phyloP scores from a whole-genome alignment of 2,113 vertebrate species.

The Scophthalmus maximus region DNA sequence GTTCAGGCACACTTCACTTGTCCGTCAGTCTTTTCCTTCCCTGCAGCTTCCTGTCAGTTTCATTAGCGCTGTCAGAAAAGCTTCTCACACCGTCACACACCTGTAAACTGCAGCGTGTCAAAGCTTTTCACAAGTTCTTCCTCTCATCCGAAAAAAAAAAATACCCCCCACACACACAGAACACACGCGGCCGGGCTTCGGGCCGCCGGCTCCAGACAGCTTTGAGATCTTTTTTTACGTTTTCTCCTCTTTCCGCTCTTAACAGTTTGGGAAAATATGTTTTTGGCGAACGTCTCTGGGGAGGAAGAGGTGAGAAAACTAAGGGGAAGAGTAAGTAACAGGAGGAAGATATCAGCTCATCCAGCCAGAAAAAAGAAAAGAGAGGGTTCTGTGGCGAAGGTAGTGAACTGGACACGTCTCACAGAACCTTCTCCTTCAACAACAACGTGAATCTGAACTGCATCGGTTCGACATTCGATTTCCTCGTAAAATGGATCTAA shows the following conservation, averaged over 20 bases:
- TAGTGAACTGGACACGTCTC: too few relatives aligned
- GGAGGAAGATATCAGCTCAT: constrained; percentile 56
- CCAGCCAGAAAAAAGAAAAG: constrained; percentile 55
- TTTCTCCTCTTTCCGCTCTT: constrained; percentile 53
- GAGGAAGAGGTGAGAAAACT: constrained; percentile 68
- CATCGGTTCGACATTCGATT: too few relatives aligned
- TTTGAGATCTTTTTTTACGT: constrained; percentile 69
- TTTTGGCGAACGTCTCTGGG: constrained; percentile 60
- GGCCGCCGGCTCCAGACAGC: constrained; percentile 41
- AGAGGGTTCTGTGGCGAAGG: constrained; percentile 26
- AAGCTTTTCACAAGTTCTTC: constrained; percentile 77
- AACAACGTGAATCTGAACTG: too few relatives aligned
- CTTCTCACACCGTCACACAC: constrained; percentile 68
- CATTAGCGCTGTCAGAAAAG: constrained; percentile 64
- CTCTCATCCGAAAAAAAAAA: constrained; percentile 12
- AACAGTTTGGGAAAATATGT: constrained; percentile 61
- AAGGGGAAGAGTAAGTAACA: constrained; percentile 59
- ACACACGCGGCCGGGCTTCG: constrained; percentile 21
- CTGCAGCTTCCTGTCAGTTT: constrained; percentile 42
- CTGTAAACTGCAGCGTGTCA: constrained; percentile 74
- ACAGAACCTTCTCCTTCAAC: too few relatives aligned
- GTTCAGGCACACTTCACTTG: too few relatives aligned
- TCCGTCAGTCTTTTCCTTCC: neutral
- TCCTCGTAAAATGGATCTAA: too few relatives aligned
- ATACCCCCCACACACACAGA: constrained; percentile 27